Base-by-base conservation (phyloP, 2,888 invertebrate species). In the Thecophora atra region DNA sequence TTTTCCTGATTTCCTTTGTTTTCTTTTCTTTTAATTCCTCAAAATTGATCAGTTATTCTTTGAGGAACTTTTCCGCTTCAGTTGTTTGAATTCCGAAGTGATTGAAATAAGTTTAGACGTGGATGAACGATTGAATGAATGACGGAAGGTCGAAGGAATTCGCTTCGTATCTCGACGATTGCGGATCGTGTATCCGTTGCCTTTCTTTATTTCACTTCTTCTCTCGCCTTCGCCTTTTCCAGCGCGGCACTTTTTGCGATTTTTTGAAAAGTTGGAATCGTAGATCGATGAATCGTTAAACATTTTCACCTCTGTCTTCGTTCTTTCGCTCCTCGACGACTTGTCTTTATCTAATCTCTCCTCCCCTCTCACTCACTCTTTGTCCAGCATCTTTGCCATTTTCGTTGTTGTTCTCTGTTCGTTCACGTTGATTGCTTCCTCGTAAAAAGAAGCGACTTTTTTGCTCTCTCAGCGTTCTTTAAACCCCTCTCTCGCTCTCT, bases 211-310 rank as follows among this genome's bases (percentile, higher is more conserved):
- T 51, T n/a, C n/a, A n/a, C 51, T 51, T n/a, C n/a, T n/a, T 51
- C 51, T 51, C 51, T 51, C 51, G 1, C 51, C n/a, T n/a, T 13
- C 13, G 6, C 51, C n/a, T 2, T 13, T n/a, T n/a, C 17, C 17
- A 8, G 15, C 6, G 11, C 1, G 2, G 11, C 17, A 8, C 37
- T 37, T 37, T 37, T 37, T 37, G 37, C 37, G 11, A 37, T 37
- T 37, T 37, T 37, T n/a, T 47, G n/a, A 47, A 47, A 47, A 47
- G 19, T 56, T 17, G 26, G 28, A 28, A 30, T 1, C 37, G 24
- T 30, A 52, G 56, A 67, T 66, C 52, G 54, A 67, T 37, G 54
- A 54, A 54, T 67, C 37, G 54, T 56, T 52, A 30, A 67, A 30
- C 37, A 37, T 37, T 37, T 37, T 37, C 1, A 11, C 13, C 26